Evolutionary conservation across 2,113 vertebrate genomes (phyloP), one percentile per base, ranked within the genome.

Genomic region (Chaetura pelagica): DNA sequence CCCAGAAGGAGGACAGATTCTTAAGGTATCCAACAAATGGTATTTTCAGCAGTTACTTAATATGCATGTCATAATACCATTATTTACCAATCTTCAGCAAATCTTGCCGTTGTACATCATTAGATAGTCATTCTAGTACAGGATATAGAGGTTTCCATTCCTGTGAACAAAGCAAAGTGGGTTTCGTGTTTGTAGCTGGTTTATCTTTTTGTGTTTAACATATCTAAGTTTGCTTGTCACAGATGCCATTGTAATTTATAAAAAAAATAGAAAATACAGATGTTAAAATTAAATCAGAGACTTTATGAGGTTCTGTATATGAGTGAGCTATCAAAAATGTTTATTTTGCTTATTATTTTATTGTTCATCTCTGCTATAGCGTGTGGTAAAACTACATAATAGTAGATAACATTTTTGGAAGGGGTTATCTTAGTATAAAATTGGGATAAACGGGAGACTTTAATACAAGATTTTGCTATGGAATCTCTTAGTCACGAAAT

Each of bases 1-100:
- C 54, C 99, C 99, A 58, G 99, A 99, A 97, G 99, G 99, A 97
- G 99, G 99, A 89, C 99, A 99, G 88, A 99, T 99, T 97, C 97
- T 99, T 83, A 99, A 99, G 98, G 99, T 99, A 98, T 92, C 96
- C 9, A 54, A 23, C 32, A 66, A 79, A 40, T 69, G 12, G 9
- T 82, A 24, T 59, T 81, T 91, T 86, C 67, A 73, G 21, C 14
- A 51, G 32, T 73, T 7, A 34, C 66, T 58, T 49, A 79, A 21
- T 83, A 63, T 59, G 26, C 11, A 32, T 34, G 26, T 27, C 7
- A 9, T 26, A 42, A 52, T 85, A 24, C 6, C 2, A 7, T 49
- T 82, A 54, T 77, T 84, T 77, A 67, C 44, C 3, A 3, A 20
- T 93, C 93, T 29, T 9, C 9, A 74, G 32, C 2, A 76, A 48